These are phyloP conservation scores for Daktulosphaira vitifoliae DNA, from an alignment of 1,140 invertebrate species.

Conservation along the genomic window DNA sequence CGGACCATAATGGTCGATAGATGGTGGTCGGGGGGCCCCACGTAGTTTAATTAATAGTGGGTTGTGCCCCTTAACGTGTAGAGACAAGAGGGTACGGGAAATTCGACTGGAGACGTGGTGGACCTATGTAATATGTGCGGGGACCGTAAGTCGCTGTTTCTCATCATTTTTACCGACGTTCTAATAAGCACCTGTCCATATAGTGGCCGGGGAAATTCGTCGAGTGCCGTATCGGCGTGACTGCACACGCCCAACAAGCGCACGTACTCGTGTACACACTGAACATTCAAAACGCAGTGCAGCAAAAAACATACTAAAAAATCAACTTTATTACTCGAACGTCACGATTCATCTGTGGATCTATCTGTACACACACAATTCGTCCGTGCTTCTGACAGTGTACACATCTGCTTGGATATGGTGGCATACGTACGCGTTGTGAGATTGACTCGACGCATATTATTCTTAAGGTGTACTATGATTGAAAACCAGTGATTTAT, in stretches of 20 bases:
- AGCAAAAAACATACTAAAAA: too few relatives aligned
- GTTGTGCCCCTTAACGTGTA: background rate
- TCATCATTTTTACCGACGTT: constrained; percentile 20
- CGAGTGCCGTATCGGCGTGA: constrained; percentile 30
- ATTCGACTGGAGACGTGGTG: too few relatives aligned
- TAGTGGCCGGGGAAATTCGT: constrained; percentile 21
- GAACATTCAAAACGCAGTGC: too few relatives aligned
- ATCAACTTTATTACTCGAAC: constrained; percentile 12
- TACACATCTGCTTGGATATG: too few relatives aligned
- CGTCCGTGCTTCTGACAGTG: too few relatives aligned
- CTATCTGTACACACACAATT: background rate
- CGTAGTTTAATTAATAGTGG: constrained; percentile 26
- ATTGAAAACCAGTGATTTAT: constrained; percentile 19
- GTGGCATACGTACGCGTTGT: too few relatives aligned
- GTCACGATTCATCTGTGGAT: constrained; percentile 1
- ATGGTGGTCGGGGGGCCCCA: background rate
- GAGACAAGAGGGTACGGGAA: too few relatives aligned
- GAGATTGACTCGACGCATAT: too few relatives aligned
- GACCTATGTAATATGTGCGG: too few relatives aligned
- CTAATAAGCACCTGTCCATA: constrained; percentile 5
- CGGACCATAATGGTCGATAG: background rate
- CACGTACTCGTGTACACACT: background rate
- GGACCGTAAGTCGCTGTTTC: background rate
- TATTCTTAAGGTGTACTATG: background rate
- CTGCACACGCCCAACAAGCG: constrained; percentile 4